A percentile compares a stretch with the other conserved stretches of the same genome.
phyloP scores from a whole-genome alignment of 2,113 vertebrate species.

The Anoplopoma fimbria region DNA sequence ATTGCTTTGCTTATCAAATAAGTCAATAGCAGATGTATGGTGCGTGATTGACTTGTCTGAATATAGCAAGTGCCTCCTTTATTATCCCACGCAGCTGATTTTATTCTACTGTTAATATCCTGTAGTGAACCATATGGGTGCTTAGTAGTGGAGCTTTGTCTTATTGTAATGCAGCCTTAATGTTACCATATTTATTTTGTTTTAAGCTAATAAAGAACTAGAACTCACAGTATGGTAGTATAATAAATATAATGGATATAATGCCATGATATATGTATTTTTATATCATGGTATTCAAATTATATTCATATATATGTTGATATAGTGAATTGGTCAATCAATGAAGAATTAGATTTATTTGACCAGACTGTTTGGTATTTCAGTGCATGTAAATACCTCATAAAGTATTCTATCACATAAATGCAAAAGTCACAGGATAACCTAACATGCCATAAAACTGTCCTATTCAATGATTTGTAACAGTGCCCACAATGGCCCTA shows the following conservation, averaged over 20 bases:
- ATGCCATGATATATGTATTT: not conserved
- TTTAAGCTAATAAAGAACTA: not conserved
- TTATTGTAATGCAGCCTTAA: not conserved
- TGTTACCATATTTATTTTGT: not conserved
- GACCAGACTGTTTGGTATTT: not conserved
- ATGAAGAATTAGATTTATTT: not conserved
- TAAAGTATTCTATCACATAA: not conserved
- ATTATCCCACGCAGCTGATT: not conserved
- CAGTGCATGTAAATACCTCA: not conserved
- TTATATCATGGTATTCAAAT: not conserved
- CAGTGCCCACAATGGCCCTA: not conserved
- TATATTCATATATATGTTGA: not conserved
- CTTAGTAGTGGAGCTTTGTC: not conserved
- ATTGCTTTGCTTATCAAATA: not conserved
- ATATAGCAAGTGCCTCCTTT: not conserved
- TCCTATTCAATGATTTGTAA: not conserved
- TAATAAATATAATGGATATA: not conserved
- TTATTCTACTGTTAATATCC: not conserved
- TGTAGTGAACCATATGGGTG: not conserved
- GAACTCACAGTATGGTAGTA: not conserved
- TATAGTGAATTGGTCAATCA: not conserved
- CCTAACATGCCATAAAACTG: not conserved
- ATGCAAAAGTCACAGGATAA: not conserved
- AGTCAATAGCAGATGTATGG: not conserved
- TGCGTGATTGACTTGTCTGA: not conserved